Conservation (phyloP, 2,888 invertebrate species). For the Dysmachus trigonus region DNA sequence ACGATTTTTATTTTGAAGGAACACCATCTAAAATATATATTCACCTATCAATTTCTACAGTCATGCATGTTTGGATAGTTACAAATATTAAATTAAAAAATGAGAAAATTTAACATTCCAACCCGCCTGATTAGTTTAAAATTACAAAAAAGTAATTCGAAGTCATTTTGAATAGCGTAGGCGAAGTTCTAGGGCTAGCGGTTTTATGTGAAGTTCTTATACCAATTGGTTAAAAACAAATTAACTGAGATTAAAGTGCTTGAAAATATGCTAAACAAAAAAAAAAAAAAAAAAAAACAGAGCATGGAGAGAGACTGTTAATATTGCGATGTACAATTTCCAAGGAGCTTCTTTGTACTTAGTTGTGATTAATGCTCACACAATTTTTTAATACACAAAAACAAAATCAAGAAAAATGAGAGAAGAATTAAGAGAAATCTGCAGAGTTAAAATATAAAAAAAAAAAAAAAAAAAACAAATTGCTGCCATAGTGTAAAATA, state of each 20-base stretch:
- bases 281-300: background rate
- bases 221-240: background rate
- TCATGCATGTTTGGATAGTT: background rate
- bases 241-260: background rate
- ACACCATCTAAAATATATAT: no score
- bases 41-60: no score
- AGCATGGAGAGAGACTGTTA: conserved; percentile 40
- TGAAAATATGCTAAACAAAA: background rate
- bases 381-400: background rate
- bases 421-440: background rate
- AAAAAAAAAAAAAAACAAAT: background rate
- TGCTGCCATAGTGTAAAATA: conserved; percentile 38
- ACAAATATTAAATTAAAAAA: background rate
- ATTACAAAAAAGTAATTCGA: background rate
- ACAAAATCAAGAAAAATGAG: background rate
- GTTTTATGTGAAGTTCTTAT: background rate
- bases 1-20: no score
- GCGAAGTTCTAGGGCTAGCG: background rate
- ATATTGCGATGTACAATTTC: conserved; percentile 46
- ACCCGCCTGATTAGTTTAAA: background rate
- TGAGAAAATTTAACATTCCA: background rate
- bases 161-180: background rate
- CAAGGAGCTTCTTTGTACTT: conserved; percentile 39
- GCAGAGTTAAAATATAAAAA: background rate
- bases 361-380: conserved; percentile 34